Percentiles rank a stretch among this genome's conserved stretches.
Evolutionary conservation across 1,140 invertebrate genomes (phyloP).

Genomic region (Bombus turneri): DNA sequence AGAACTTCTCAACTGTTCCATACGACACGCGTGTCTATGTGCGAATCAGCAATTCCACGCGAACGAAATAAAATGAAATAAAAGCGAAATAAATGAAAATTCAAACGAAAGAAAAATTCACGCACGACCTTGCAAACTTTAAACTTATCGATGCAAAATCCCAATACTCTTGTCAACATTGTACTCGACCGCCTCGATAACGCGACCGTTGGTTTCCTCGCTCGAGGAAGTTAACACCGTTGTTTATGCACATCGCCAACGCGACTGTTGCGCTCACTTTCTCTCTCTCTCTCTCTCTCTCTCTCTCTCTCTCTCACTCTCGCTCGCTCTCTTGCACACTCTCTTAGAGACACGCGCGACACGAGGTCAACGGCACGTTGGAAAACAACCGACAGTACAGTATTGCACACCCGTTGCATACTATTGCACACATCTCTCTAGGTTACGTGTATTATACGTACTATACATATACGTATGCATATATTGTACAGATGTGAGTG

Average conservation of each 20-base stretch:
- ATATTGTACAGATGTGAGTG: neutral
- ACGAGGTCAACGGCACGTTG: constrained; percentile 70
- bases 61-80: no score
- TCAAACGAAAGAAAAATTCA: neutral
- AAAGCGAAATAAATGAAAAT: no score
- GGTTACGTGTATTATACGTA: neutral
- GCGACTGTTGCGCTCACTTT: neutral
- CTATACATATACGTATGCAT: neutral
- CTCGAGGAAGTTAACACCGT: constrained; percentile 49
- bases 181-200: neutral
- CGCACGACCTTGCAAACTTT: neutral
- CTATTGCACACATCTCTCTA: neutral
- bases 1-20: no score
- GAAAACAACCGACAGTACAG: constrained; percentile 62
- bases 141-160: neutral
- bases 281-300: neutral
- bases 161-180: neutral
- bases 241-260: constrained; percentile 36
- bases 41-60: no score
- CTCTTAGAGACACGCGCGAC: constrained; percentile 26
- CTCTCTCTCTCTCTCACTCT: no score
- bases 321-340: no score
- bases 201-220: constrained; percentile 41
- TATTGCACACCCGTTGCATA: constrained; percentile 48
- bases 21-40: no score